Evolutionary conservation across 2,797 vertebrate species (phyloP).

Genomic region (Remorina albescens): DNA sequence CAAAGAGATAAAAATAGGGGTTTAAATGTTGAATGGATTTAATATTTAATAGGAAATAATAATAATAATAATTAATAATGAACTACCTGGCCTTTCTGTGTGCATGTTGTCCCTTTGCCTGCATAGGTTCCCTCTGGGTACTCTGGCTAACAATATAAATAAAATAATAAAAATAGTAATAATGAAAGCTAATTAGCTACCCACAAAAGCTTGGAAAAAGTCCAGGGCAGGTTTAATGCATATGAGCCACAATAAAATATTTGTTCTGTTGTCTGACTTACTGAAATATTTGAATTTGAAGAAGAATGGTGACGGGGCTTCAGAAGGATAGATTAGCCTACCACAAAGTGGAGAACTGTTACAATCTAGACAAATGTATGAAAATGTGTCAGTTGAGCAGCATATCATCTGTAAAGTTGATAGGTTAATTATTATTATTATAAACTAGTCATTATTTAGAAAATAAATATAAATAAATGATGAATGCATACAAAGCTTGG

Average conservation of each 20-base stretch:
- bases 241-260: conserved; percentile 36
- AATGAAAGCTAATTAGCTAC: neutral
- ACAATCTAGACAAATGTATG: neutral
- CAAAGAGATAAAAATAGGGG: no score
- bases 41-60: no score
- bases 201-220: conserved; percentile 56
- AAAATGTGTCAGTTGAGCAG: neutral
- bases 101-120: no score
- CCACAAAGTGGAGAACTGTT: neutral
- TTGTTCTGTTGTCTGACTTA: no score
- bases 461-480: neutral
- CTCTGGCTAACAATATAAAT: no score
- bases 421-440: neutral
- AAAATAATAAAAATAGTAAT: no score
- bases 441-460: neutral
- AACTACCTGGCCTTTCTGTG: no score
- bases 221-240: conserved; percentile 40
- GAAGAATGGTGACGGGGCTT: neutral
- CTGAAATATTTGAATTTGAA: no score
- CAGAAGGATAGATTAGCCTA: neutral
- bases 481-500: neutral
- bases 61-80: no score
- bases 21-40: no score
- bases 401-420: neutral
- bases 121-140: no score